phyloP scores from a whole-genome alignment of 2,797 vertebrate species.

The Sebastes hubbsi region DNA sequence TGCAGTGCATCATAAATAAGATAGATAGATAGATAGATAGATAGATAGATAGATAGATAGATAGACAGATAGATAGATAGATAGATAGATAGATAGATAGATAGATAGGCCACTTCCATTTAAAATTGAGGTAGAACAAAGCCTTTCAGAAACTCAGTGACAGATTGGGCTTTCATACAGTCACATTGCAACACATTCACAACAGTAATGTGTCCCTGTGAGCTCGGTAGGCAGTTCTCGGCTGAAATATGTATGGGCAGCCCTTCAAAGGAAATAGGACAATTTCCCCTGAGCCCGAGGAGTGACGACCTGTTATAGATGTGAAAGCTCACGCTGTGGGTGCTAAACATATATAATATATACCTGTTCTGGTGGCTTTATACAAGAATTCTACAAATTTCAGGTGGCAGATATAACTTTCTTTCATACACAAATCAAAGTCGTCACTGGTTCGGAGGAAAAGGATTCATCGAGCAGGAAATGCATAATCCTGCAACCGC shows the following conservation, averaged over 20 bases:
- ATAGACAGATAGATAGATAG: not conserved
- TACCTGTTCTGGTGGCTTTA: slow-evolving; percentile 31
- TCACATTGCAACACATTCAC: slow-evolving; percentile 28
- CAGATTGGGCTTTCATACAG: slow-evolving; percentile 21
- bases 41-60: not conserved
- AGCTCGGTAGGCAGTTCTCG: slow-evolving; percentile 32
- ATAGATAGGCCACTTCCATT: not conserved
- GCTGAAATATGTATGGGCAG: slow-evolving; percentile 60
- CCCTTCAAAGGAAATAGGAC: slow-evolving; percentile 56
- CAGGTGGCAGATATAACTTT: slow-evolving; percentile 25
- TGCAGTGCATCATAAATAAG: not conserved
- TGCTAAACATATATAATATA: slow-evolving; percentile 55
- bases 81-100: not conserved
- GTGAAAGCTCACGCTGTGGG: slow-evolving; percentile 45
- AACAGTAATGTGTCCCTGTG: slow-evolving; percentile 27
- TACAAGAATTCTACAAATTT: slow-evolving; percentile 33
- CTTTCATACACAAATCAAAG: slow-evolving; percentile 60
- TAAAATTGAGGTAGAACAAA: slow-evolving; percentile 19
- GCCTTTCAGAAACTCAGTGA: slow-evolving; percentile 21
- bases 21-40: not conserved
- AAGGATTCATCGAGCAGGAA: slow-evolving; percentile 48
- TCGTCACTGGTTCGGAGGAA: slow-evolving; percentile 38
- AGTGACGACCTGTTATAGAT: slow-evolving; percentile 51
- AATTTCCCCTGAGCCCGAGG: no score
- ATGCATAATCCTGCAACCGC: slow-evolving; percentile 41